Base-by-base conservation (phyloP, 2,797 vertebrate genomes). In the Taenioides sp. region DNA sequence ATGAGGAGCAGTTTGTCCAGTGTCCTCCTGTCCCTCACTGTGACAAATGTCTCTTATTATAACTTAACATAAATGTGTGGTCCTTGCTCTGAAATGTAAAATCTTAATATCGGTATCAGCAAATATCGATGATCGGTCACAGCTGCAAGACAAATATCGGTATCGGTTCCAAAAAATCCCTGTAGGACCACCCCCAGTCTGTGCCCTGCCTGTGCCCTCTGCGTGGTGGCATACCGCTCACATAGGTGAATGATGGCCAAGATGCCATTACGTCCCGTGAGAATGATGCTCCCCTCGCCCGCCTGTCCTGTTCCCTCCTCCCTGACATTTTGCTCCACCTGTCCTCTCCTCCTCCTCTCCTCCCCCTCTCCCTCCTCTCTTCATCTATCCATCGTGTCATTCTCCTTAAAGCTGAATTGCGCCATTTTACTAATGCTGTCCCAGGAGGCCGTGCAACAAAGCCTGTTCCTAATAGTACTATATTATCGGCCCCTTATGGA, bases 201-300 rank as follows among this genome's bases (percentile, higher is more conserved):
- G 34, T 37, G 43, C 43, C 43, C 43, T 14, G 40, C 40, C 11
- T 4, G 43, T 47, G 43, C 43, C 43, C 43, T 16, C 43, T 16
- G 43, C 7, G 60, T 40, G 68, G 49, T 78, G 83, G 76, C 74
- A 82, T 84, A 82, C 79, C 85, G 79, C 70, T 62, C 47, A 79
- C 69, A 71, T 76, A 68, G 78, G 74, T 78, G 80, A 71, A 76
- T 66, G 71, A 67, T 52, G 70, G 76, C 73, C 74, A 67, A 78
- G 59, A 87, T 71, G 71, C 73, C 72, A 79, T 80, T 81, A 84
- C 82, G 89, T 91, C 89, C 25, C 81, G 80, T 84, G 88, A 88
- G 88, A 87, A 81, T 86, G 83, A 85, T 84, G 68, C 77, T 70
- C 73, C 76, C 75, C 73, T 75, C 71, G 25, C 72, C 40, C 59